These are phyloP conservation scores for honey bee (Apis mellifera) DNA, from an alignment of 1,140 invertebrate species.

Conservation along the genomic window Amel_HAv3.1 CM009934.2:9251501-9252000, in stretches of 20 bases:
- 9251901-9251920: neutral
- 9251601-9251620: neutral
- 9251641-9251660: neutral
- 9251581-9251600: neutral
- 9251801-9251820: conserved; percentile 64
- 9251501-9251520: neutral
- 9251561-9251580: too few relatives aligned
- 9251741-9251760: conserved; percentile 47
- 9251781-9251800: conserved; percentile 61
- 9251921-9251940: conserved; percentile 49
- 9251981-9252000: neutral
- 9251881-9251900: neutral
- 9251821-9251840: conserved; percentile 45
- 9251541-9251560: neutral
- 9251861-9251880: conserved; percentile 52
- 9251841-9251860: conserved; percentile 59
- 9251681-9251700: conserved; percentile 42
- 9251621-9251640: conserved; percentile 24
- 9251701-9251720: conserved; percentile 45
- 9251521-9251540: neutral
- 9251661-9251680: too few relatives aligned
- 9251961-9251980: neutral
- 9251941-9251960: conserved; percentile 2
- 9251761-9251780: conserved; percentile 64
- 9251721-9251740: conserved; percentile 54